Evolutionary conservation across 2,797 vertebrate genomes (phyloP).

Genomic region (Buceros bicornis): DNA sequence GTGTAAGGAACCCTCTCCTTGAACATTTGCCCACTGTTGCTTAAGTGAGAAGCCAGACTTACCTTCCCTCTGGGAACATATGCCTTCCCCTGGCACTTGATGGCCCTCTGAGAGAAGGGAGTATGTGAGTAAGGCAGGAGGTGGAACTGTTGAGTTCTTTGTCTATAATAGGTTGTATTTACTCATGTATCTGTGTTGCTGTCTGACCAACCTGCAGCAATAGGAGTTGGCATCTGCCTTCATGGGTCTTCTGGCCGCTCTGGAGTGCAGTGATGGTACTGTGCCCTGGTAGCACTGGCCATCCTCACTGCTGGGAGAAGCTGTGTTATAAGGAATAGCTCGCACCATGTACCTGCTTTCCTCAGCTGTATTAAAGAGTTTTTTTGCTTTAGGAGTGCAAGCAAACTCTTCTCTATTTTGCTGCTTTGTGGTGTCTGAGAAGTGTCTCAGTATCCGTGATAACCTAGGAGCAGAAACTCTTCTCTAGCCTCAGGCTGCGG

Average conservation of each 20-base stretch:
- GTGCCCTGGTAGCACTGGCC: fast-evolving
- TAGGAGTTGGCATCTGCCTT: not conserved
- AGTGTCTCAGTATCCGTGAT: not conserved
- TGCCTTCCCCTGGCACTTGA: not conserved
- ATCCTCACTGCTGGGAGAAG: not conserved
- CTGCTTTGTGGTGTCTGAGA: not conserved
- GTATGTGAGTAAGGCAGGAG: not conserved
- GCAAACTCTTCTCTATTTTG: not conserved
- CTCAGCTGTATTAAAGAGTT: not conserved
- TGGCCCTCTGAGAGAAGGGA: not conserved
- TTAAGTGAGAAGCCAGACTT: not conserved
- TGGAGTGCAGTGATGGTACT: not conserved
- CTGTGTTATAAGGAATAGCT: not conserved
- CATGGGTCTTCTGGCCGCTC: not conserved
- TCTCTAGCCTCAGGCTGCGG: not conserved
- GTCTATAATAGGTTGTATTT: not conserved
- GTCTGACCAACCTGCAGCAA: not conserved
- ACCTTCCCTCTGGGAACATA: not conserved
- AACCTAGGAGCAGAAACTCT: not conserved
- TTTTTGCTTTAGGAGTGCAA: not conserved
- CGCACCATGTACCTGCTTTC: not conserved
- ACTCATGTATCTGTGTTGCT: not conserved
- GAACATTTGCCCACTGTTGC: not conserved
- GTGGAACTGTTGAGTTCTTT: not conserved
- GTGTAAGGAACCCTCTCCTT: not conserved